Evolutionary conservation across 2,797 vertebrate species (phyloP).

Genomic region (Myotis daubentonii): DNA sequence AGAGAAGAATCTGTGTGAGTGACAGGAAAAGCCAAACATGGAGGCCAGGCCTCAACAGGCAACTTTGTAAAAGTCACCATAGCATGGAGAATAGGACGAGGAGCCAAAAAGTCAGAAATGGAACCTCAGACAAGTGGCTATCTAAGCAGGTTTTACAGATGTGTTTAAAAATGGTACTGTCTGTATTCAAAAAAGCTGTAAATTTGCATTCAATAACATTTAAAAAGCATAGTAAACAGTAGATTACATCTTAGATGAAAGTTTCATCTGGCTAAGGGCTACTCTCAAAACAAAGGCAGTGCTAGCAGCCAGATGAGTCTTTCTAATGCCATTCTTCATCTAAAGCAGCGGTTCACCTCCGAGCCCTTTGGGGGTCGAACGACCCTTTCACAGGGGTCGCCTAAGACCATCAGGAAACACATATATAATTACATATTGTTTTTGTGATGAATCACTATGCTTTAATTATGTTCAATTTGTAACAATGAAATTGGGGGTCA

Average conservation of each 20-base stretch:
- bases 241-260: neutral
- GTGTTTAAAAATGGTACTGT: neutral
- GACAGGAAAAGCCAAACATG: neutral
- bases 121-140: neutral
- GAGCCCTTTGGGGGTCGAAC: too few species aligned
- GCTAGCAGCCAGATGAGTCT: neutral
- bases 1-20: neutral
- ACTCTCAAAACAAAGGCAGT: neutral
- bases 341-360: neutral
- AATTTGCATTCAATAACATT: conserved; percentile 14
- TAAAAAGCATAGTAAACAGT: conserved; percentile 3
- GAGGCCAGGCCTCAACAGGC: neutral
- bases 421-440: too few species aligned
- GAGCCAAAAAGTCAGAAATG: neutral
- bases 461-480: too few species aligned
- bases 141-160: neutral
- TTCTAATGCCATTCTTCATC: neutral
- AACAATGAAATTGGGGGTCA: too few species aligned
- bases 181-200: neutral
- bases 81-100: neutral
- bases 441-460: too few species aligned
- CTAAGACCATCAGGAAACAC: too few species aligned
- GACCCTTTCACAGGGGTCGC: too few species aligned
- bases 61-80: neutral
- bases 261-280: neutral